phyloP scores from a whole-genome alignment of 64 coral and sea anemone genomes.

The Porites lutea region DNA sequence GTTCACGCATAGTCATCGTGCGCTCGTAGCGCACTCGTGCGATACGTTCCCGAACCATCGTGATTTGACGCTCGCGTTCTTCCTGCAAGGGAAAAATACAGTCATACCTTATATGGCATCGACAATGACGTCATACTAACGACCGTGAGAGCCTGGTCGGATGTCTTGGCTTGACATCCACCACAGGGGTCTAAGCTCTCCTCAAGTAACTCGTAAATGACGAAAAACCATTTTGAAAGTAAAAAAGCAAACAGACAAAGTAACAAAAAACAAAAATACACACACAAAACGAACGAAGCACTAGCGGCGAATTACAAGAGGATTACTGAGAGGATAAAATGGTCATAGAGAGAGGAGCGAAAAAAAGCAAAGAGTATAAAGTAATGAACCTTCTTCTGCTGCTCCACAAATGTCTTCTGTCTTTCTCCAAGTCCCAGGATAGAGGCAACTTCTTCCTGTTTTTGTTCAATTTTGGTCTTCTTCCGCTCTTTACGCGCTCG shows the following conservation, averaged over 20 bases:
- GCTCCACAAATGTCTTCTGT: constrained; percentile 95
- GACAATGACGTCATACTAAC: no score
- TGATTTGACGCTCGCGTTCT: constrained; percentile 92
- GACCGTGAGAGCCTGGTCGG: no score
- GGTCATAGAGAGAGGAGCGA: no score
- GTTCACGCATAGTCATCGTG: constrained; percentile 95
- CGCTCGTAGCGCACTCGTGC: constrained; percentile 90
- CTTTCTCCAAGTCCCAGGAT: constrained; percentile 93
- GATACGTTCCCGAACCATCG: constrained; percentile 95
- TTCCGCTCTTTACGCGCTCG: constrained; percentile 69
- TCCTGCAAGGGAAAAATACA: constrained; percentile 47
- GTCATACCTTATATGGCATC: neutral
- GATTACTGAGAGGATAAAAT: no score
- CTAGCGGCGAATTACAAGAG: no score
- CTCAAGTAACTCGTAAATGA: no score
- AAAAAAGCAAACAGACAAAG: no score
- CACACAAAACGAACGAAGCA: no score
- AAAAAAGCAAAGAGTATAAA: neutral
- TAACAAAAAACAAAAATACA: no score
- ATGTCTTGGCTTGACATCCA: no score
- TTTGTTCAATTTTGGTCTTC: constrained; percentile 64
- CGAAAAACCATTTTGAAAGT: no score
- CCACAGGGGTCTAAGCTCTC: no score
- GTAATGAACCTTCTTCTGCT: constrained; percentile 82
- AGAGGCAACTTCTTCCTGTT: constrained; percentile 72